Conservation (phyloP, 1,140 invertebrate genomes). For the Thaumatotibia leucotreta region DNA sequence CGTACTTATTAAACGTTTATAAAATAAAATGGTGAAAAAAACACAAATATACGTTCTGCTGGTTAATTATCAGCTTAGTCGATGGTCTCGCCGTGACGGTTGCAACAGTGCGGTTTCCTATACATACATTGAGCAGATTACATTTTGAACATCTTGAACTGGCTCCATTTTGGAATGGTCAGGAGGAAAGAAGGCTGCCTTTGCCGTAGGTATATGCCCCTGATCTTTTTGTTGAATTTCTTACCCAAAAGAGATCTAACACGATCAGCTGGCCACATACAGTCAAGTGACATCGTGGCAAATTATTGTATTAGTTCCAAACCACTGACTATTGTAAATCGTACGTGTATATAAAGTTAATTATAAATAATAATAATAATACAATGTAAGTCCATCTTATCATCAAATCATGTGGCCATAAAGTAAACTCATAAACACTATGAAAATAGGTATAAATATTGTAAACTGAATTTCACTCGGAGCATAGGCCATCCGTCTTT, state of each 20-base stretch:
- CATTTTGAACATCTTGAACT: no score
- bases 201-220: no score
- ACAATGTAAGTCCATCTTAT: not conserved
- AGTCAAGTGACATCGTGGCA: not conserved
- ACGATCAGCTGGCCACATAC: not conserved
- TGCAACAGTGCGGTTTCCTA: no score
- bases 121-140: not conserved
- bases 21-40: no score
- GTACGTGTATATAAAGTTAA: not conserved
- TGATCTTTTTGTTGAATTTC: no score
- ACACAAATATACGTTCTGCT: no score
- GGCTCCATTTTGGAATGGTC: no score
- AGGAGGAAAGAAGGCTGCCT: not conserved
- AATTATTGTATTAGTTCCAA: not conserved
- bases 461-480: not conserved
- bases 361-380: no score
- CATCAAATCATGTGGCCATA: not conserved
- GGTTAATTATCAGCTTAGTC: no score
- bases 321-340: not conserved
- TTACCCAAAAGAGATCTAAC: not conserved
- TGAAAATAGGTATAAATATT: not conserved
- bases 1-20: no score
- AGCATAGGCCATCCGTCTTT: no score
- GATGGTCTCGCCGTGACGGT: no score
- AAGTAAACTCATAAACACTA: not conserved